These are phyloP conservation scores for Pasiphila rectangulata DNA, from an alignment of 2,888 invertebrate species.

Conservation along the genomic window DNA sequence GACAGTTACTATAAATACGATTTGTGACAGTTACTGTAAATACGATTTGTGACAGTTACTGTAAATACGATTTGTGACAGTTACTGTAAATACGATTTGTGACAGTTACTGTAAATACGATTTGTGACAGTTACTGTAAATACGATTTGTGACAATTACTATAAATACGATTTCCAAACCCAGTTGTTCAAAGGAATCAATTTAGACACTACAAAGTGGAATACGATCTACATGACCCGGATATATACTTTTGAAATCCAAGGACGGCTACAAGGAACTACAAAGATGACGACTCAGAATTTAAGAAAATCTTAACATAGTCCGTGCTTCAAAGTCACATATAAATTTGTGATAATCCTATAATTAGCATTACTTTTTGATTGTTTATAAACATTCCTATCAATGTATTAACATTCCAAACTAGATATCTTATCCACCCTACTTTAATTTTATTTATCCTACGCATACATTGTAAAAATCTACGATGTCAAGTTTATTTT, in stretches of 20 bases:
- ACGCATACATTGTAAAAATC: slow-evolving; percentile 2
- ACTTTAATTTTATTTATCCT: neutral
- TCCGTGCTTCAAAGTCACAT: slow-evolving; percentile 15
- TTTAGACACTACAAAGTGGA: slow-evolving; percentile 4
- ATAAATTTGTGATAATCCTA: neutral
- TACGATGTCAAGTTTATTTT: slow-evolving; percentile 2
- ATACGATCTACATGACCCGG: slow-evolving; percentile 4
- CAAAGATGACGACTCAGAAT: slow-evolving; percentile 27
- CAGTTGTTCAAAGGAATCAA: slow-evolving; percentile 18
- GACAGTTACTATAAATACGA: too few species aligned
- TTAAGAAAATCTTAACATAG: slow-evolving; percentile 10
- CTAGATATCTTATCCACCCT: neutral
- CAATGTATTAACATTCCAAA: neutral
- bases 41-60: too few species aligned
- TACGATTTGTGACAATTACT: too few species aligned
- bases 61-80: too few species aligned
- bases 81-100: too few species aligned
- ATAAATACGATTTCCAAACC: slow-evolving; percentile 10
- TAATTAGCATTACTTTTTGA: neutral
- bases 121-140: too few species aligned
- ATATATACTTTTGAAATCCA: slow-evolving; percentile 1
- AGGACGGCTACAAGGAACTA: slow-evolving; percentile 29
- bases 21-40: too few species aligned
- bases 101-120: too few species aligned
- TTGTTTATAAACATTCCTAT: neutral